Conservation (phyloP, 2,888 invertebrate species). For the Notocelia uddmanniana region DNA sequence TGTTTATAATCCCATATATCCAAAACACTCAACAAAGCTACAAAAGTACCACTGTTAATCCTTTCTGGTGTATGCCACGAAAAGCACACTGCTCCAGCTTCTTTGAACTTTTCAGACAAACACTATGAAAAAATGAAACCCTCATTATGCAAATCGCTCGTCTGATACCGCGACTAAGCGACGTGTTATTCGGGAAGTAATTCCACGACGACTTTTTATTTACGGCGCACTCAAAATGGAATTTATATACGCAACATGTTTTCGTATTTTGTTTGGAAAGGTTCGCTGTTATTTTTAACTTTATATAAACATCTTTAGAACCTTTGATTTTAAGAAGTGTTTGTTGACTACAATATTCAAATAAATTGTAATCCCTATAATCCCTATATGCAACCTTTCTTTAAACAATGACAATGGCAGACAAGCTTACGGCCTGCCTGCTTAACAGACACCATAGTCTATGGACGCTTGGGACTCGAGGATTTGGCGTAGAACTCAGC, state of each 20-base stretch:
- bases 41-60: neutral
- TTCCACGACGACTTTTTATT: slow-evolving; percentile 40
- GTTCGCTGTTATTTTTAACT: slow-evolving; percentile 3
- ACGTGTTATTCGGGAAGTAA: slow-evolving; percentile 39
- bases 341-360: neutral
- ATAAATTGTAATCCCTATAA: neutral
- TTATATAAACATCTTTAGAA: neutral
- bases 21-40: neutral
- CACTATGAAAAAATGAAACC: slow-evolving; percentile 36
- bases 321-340: slow-evolving; percentile 1
- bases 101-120: slow-evolving; percentile 30
- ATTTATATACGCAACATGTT: slow-evolving; percentile 37
- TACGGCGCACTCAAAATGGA: slow-evolving; percentile 37
- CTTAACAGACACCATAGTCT: too few species aligned
- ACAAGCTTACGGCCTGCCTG: too few species aligned
- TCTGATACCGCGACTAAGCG: slow-evolving; percentile 44
- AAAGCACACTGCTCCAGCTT: slow-evolving; percentile 10
- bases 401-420: too few species aligned
- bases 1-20: neutral
- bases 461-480: too few species aligned
- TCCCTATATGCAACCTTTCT: too few species aligned
- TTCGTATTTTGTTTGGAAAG: slow-evolving; percentile 17
- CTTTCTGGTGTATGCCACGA: neutral
- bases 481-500: neutral
- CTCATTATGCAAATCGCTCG: slow-evolving; percentile 45